These are phyloP conservation scores for Erithacus rubecula DNA, from an alignment of 2,797 vertebrate genomes.

Conservation along the genomic window DNA sequence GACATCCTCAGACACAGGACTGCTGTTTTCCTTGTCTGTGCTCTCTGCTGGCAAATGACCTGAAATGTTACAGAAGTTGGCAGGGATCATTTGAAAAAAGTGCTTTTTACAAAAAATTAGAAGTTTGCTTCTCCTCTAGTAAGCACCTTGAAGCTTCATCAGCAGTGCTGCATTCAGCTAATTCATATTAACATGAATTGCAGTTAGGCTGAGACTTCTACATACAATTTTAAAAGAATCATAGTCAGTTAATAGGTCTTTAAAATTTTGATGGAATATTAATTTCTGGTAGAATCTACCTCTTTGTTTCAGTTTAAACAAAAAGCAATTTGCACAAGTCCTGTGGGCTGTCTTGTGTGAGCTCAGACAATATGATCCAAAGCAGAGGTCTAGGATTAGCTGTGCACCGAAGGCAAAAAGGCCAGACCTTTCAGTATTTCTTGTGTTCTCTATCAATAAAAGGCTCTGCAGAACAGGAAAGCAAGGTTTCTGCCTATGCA, in stretches of 20 bases:
- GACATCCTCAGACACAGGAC: neutral
- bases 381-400: neutral
- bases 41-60: neutral
- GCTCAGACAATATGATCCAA: neutral
- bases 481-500: neutral
- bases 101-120: neutral
- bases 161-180: neutral
- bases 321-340: neutral
- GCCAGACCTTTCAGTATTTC: neutral
- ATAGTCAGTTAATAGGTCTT: neutral
- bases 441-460: neutral
- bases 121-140: neutral
- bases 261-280: accelerated
- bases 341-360: neutral
- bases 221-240: neutral
- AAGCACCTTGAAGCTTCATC: neutral
- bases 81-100: neutral
- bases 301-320: neutral
- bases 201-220: neutral
- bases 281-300: neutral
- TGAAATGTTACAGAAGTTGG: neutral
- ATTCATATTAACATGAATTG: neutral
- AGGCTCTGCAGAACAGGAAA: neutral
- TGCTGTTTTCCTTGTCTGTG: neutral
- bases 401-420: neutral